These are phyloP conservation scores for Andrena camellia DNA, from an alignment of 2,888 invertebrate genomes.

Conservation along the genomic window DNA sequence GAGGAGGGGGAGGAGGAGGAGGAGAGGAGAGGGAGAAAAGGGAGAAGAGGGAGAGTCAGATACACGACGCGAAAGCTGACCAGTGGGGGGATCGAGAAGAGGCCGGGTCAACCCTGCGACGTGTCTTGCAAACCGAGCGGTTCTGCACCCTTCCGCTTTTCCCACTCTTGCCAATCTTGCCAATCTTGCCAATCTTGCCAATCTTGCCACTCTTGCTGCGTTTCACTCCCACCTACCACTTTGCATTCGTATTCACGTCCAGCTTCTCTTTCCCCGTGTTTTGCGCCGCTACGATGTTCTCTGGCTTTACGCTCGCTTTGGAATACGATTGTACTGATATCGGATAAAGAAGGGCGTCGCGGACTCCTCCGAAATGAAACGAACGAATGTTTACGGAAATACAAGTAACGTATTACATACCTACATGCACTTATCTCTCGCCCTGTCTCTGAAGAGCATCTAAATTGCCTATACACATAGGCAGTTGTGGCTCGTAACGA, in stretches of 20 bases:
- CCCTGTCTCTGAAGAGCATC: no score
- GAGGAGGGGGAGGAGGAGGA: no score
- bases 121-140: conserved; percentile 84
- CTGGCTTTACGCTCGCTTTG: conserved; percentile 69
- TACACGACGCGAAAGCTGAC: conserved; percentile 65
- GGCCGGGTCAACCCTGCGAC: conserved; percentile 76
- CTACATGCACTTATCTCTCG: no score
- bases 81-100: conserved; percentile 63
- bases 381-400: not conserved
- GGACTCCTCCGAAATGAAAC: conserved; percentile 59
- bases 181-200: conserved; percentile 43
- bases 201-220: conserved; percentile 3
- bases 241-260: conserved; percentile 32
- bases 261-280: conserved; percentile 27
- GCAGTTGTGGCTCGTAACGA: no score
- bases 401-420: no score
- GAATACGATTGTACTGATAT: conserved; percentile 71
- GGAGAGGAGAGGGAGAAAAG: no score
- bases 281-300: conserved; percentile 33
- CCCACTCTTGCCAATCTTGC: conserved; percentile 35
- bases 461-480: no score
- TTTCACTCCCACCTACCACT: conserved; percentile 21
- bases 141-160: conserved; percentile 51
- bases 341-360: conserved; percentile 66
- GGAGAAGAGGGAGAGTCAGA: conserved; percentile 48